Evolutionary conservation across 2,113 vertebrate species (phyloP).

Genomic region (Bothrops jararaca): DNA sequence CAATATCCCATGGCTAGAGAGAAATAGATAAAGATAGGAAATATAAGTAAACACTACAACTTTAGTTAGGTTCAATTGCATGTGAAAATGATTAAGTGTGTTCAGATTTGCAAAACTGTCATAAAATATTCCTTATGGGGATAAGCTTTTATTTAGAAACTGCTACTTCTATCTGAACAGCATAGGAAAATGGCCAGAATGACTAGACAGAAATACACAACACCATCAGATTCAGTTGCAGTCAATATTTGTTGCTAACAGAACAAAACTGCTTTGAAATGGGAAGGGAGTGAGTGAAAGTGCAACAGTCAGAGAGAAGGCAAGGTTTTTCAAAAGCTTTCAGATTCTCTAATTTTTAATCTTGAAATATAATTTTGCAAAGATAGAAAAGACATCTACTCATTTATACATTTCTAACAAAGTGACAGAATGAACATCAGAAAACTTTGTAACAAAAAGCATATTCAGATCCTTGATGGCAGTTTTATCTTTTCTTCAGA

Average conservation of each 20-base stretch:
- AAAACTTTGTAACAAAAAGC: not conserved
- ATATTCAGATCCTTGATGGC: not conserved
- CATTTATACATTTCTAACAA: not conserved
- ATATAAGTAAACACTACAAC: conserved; percentile 21
- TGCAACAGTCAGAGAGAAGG: not conserved
- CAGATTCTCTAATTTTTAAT: not conserved
- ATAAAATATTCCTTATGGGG: not conserved
- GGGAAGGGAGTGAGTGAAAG: not conserved
- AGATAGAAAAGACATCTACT: not conserved
- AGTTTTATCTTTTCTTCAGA: not conserved
- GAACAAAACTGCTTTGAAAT: not conserved
- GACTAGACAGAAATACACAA: not conserved
- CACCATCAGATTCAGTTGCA: not conserved
- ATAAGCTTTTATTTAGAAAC: not conserved
- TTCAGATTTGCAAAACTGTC: conserved; percentile 22
- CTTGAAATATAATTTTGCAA: not conserved
- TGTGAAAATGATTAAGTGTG: not conserved
- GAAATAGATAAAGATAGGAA: conserved; percentile 34
- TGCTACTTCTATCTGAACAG: not conserved
- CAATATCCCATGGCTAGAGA: conserved; percentile 32
- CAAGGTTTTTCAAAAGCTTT: not conserved
- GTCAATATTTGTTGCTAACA: not conserved
- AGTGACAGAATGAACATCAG: not conserved
- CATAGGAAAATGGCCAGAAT: not conserved
- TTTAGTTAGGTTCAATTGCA: not conserved